phyloP scores from a whole-genome alignment of 2,797 vertebrate genomes.

The Gymnothorax javanicus region DNA sequence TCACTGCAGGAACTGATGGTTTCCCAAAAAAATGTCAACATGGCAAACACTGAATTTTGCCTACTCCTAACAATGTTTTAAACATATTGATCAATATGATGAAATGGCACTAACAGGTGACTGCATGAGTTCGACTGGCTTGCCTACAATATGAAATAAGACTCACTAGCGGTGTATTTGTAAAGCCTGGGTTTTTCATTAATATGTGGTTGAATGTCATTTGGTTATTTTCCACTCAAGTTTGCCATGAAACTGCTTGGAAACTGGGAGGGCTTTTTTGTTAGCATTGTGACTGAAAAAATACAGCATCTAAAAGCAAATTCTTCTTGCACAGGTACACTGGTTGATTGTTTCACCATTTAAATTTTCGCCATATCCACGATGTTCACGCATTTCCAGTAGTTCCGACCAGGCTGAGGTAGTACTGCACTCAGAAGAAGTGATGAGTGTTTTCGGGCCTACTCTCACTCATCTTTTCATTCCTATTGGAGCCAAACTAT shows the following conservation, averaged over 20 bases:
- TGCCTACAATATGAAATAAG: background rate
- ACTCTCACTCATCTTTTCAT: constrained; percentile 42
- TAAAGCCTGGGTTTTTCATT: background rate
- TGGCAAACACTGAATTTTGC: background rate
- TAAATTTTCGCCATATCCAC: background rate
- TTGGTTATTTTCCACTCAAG: background rate
- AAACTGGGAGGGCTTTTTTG: background rate
- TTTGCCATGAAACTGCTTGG: background rate
- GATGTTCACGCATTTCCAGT: background rate
- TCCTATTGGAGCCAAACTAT: background rate
- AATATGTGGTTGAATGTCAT: background rate
- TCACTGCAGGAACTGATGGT: background rate
- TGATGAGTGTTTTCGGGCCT: constrained; percentile 37
- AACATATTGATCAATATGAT: background rate
- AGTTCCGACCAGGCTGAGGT: background rate
- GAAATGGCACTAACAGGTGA: background rate
- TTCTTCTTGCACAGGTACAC: background rate
- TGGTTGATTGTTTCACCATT: background rate
- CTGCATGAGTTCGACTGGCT: background rate
- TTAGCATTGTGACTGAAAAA: background rate
- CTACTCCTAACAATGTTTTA: background rate
- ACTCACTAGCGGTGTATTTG: background rate
- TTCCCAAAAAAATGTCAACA: background rate
- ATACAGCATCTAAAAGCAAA: background rate
- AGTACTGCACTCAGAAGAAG: constrained; percentile 24